Base-by-base conservation (phyloP, 2,113 vertebrate genomes). In the Rhinolophus sinicus region DNA sequence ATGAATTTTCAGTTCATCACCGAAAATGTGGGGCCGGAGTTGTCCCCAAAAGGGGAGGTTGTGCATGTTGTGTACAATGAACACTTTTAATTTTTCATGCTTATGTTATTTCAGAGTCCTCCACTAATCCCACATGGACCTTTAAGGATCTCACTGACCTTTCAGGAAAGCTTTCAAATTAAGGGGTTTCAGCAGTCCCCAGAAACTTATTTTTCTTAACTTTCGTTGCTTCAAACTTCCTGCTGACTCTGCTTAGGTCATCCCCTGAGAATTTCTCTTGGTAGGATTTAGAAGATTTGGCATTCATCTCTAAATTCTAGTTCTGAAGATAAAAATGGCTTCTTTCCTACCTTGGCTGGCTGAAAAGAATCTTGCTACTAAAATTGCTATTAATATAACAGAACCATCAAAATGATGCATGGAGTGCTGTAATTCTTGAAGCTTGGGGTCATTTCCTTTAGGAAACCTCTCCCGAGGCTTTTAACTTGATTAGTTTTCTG, bases 401-500 rank as follows among this genome's bases (percentile, higher is more conserved):
- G 96, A 73, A 14, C 60, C 4, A 28, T 92, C 44, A 88, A 83
- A 0, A 9, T 35, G 54, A 87, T 75, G 30, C 78, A 26, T 38
- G 16, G 52, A 15, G 22, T 8, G 12, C 60, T 90, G 64, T 94
- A 47, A 67, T 72, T 93, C 75, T 88, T 69, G 47, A 47, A 91
- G 93, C 77, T 38, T 89, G 91, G 90, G 82, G 75, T 82, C n/a
- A 33, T 96, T 96, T 97, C 58, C 93, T 96, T 89, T 87, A 91
- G 83, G 88, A 87, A 95, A 50, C 24, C 16, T 95, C 60, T 85
- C 87, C 54, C 14, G 95, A 62, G 89, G 90, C 97, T 98, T 97
- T 97, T 96, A 98, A 93, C 92, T 77, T 80, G 88, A 86, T 95
- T 47, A 19, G 88, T 94, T 96, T 96, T 93, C 80, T 96, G 47